Evolutionary conservation across 1,140 invertebrate genomes (phyloP).

Genomic region (Macrobrachium rosenbergii): DNA sequence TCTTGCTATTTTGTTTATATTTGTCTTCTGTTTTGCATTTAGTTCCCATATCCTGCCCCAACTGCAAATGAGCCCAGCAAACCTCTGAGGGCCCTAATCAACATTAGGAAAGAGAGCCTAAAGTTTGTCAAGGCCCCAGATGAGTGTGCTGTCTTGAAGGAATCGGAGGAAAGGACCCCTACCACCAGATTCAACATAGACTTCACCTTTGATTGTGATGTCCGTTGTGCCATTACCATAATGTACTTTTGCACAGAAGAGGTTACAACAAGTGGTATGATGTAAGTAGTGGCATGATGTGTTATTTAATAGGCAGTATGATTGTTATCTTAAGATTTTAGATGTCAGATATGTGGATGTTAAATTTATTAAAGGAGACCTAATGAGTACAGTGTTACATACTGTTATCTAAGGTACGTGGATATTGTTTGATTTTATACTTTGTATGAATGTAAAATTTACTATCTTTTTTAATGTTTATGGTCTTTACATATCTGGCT

Average conservation of each 20-base stretch:
- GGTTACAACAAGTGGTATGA: slow-evolving; percentile 77
- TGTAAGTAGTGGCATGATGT: slow-evolving; percentile 73
- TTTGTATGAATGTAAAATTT: too few relatives aligned
- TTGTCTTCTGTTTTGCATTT: slow-evolving; percentile 68
- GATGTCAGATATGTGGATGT: not conserved
- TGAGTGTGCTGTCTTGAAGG: slow-evolving; percentile 64
- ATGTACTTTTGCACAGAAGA: slow-evolving; percentile 97
- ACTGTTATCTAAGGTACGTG: too few relatives aligned
- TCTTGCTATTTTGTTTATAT: not conserved
- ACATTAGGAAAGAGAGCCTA: slow-evolving; percentile 96
- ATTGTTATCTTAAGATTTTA: not conserved
- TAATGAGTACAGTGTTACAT: not conserved
- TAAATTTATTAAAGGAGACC: not conserved
- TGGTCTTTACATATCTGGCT: too few relatives aligned
- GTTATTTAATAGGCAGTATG: not conserved
- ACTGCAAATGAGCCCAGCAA: slow-evolving; percentile 96
- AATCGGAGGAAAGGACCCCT: slow-evolving; percentile 72
- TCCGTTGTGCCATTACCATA: slow-evolving; percentile 92
- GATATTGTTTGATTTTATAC: too few relatives aligned
- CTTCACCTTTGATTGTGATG: slow-evolving; percentile 97
- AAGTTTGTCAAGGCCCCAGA: slow-evolving; percentile 81
- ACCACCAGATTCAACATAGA: slow-evolving; percentile 86
- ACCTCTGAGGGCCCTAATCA: slow-evolving; percentile 94
- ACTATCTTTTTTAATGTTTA: too few relatives aligned
- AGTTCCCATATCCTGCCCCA: slow-evolving; percentile 98